Evolutionary conservation across 2,113 vertebrate genomes (phyloP), one percentile per base, ranked within the genome.

Genomic region (Nycticebus coucang): DNA sequence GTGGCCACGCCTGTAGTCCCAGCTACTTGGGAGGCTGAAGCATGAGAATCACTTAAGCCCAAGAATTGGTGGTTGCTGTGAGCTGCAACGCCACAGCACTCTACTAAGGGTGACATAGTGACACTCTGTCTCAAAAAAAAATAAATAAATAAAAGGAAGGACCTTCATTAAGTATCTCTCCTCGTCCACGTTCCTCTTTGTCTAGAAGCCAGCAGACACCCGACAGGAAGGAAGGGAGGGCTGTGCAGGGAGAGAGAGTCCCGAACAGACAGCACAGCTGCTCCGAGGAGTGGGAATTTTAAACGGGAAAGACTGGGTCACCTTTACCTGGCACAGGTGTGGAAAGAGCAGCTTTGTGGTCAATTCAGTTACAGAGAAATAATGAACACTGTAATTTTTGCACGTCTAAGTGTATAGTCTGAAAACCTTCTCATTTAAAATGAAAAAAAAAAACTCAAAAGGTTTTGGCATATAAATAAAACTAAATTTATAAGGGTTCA

Each of bases 401-500:
- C 30, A 26, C 2, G 11, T 75, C 26, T 2, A 57, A 77, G 18
- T 30, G 45, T 22, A 11, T 21, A 57, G 45, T 69, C 69, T 85
- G 9, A 64, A 78, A 60, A 33, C 0, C 0, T 28, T 72, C 94
- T 83, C 15, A 91, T 19, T 95, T 92, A 78, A 95, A 85, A 72
- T 57, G 15, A 72, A 77, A 62, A 62, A 60, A 19, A 50, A 50
- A 50, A 9, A 50, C 45, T 50, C 45, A 50, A 50, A 35, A 8
- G 18, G 30, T 26, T 41, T 74, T 71, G 28, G 30, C 17, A 59
- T 72, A 45, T 88, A 35, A 57, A 89, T 94, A 28, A 77, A 26
- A 30, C 15, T 92, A 81, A 81, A 13, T 22, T 78, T 62, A 26
- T 64, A 86, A 95, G 53, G 41, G 28, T 37, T 93, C 28, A 11